Percentiles rank a stretch among this genome's conserved stretches.
These are phyloP conservation scores for Syrphus vitripennis DNA, from an alignment of 2,888 invertebrate genomes.

Conservation along the genomic window DNA sequence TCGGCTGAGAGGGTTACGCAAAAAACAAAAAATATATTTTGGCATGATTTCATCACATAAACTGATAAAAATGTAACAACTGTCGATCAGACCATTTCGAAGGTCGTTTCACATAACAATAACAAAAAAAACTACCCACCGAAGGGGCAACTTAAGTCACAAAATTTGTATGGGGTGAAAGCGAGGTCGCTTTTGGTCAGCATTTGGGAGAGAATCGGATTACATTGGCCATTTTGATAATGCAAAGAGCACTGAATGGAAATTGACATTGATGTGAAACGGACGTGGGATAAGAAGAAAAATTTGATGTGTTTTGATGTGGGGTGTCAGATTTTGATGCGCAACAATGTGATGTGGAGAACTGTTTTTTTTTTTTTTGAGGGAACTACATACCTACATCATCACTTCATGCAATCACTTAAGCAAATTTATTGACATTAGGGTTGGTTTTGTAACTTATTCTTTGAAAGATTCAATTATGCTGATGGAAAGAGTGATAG, in stretches of 20 bases:
- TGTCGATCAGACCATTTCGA: slow-evolving; percentile 58
- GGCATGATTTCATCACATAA: slow-evolving; percentile 49
- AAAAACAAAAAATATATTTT: slow-evolving; percentile 10
- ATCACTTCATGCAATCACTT: slow-evolving; percentile 21
- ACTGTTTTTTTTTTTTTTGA: not conserved
- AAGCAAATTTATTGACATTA: not conserved
- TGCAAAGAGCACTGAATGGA: slow-evolving; percentile 53
- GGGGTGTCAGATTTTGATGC: slow-evolving; percentile 30
- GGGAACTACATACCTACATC: not conserved
- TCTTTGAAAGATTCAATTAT: not conserved
- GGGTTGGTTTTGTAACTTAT: not conserved
- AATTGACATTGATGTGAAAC: slow-evolving; percentile 66
- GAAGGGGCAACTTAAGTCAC: not conserved
- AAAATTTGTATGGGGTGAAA: not conserved
- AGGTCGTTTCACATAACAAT: slow-evolving; percentile 17
- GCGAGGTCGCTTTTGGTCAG: slow-evolving; percentile 56
- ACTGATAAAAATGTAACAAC: slow-evolving; percentile 58
- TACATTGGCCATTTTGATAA: slow-evolving; percentile 63
- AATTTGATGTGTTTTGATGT: slow-evolving; percentile 46
- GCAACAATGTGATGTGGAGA: not conserved
- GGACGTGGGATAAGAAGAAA: slow-evolving; percentile 14
- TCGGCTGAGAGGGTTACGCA: slow-evolving; percentile 11
- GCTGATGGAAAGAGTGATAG: not conserved
- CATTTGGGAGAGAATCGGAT: slow-evolving; percentile 36
- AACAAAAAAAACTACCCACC: slow-evolving; percentile 27